These are phyloP conservation scores for Elgaria multicarinata DNA, from an alignment of 2,113 vertebrate species.

Conservation along the genomic window DNA sequence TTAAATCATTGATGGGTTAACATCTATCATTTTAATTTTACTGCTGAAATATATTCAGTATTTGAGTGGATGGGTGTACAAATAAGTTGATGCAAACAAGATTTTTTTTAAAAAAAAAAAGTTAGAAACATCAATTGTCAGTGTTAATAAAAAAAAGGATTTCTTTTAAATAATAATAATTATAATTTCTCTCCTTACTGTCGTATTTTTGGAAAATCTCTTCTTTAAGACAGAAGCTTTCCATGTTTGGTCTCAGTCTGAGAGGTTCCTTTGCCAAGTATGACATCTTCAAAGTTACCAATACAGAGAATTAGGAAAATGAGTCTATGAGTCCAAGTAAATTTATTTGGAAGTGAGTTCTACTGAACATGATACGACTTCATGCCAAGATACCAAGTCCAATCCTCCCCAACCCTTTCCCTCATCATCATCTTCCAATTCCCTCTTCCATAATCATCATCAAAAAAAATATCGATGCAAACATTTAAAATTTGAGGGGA, in stretches of 20 bases:
- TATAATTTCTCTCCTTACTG: background rate
- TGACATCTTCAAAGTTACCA: constrained; percentile 56
- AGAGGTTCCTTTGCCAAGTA: constrained; percentile 54
- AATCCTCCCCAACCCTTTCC: background rate
- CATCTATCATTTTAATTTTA: constrained; percentile 36
- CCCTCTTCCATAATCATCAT: background rate
- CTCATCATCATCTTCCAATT: background rate
- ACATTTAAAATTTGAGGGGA: background rate
- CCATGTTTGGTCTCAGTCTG: constrained; percentile 59
- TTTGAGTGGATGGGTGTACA: constrained; percentile 26
- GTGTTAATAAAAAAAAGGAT: fast-evolving
- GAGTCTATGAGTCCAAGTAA: constrained; percentile 12
- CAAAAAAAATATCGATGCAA: background rate
- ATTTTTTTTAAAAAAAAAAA: no score
- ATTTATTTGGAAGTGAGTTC: background rate
- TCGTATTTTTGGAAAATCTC: constrained; percentile 1
- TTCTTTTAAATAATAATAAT: background rate
- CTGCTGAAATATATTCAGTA: constrained; percentile 35
- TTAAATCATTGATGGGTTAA: constrained; percentile 56
- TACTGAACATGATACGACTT: constrained; percentile 50
- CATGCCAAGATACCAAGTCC: background rate
- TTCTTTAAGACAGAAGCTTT: constrained; percentile 43
- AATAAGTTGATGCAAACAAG: background rate
- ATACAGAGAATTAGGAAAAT: constrained; percentile 35
- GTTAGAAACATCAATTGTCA: constrained; percentile 1